These are phyloP conservation scores for Elmis aenea DNA, from an alignment of 2,888 invertebrate species.

Conservation along the genomic window DNA sequence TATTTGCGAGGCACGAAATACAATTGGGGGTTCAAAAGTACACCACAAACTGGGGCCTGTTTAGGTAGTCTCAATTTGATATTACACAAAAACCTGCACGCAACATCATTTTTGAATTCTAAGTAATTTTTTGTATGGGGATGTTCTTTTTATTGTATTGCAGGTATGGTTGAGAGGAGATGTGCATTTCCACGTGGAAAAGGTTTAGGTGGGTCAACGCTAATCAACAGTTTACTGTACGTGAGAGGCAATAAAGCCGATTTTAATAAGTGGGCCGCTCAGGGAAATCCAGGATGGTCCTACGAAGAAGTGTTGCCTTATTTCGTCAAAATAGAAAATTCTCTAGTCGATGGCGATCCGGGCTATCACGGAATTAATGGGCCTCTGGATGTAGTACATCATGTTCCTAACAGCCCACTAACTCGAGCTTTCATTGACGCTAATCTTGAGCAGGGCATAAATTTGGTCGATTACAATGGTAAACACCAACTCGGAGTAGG, in stretches of 20 bases:
- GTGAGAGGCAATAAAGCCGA: slow-evolving; percentile 21
- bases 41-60: slow-evolving; percentile 9
- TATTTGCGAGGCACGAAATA: not conserved
- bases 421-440: slow-evolving; percentile 59
- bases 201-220: slow-evolving; percentile 22
- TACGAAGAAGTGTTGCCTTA: slow-evolving; percentile 36
- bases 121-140: no score
- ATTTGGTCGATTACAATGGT: slow-evolving; percentile 60
- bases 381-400: slow-evolving; percentile 60
- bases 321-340: slow-evolving; percentile 33
- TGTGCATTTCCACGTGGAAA: slow-evolving; percentile 22
- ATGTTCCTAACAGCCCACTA: slow-evolving; percentile 53
- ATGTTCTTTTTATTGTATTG: no score
- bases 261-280: slow-evolving; percentile 19
- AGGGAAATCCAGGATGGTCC: slow-evolving; percentile 46
- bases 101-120: no score
- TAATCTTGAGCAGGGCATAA: slow-evolving; percentile 56
- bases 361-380: slow-evolving; percentile 61
- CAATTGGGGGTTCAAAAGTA: slow-evolving; percentile 9
- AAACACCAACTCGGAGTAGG: slow-evolving; percentile 57
- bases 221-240: slow-evolving; percentile 23
- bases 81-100: no score
- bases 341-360: slow-evolving; percentile 49
- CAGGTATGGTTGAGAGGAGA: slow-evolving; percentile 21
- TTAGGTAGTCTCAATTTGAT: slow-evolving; percentile 9